Evolutionary conservation across 2,797 vertebrate species (phyloP).

Genomic region (Gymnothorax reevesii): DNA sequence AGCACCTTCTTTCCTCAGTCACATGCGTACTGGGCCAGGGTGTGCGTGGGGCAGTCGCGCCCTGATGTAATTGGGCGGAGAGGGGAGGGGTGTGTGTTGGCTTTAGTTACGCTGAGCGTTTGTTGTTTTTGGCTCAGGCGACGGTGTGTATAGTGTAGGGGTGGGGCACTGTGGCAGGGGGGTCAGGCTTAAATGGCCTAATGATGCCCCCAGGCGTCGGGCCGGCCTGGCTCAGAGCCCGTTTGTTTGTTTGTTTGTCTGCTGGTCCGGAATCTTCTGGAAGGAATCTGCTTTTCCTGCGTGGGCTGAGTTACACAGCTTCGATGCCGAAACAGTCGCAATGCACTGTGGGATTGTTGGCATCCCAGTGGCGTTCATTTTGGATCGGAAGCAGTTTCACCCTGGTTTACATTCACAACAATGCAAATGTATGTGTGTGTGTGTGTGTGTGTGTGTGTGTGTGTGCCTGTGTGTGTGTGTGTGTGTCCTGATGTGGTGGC

Average conservation of each 20-base stretch:
- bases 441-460: conserved; percentile 36
- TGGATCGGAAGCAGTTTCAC: neutral
- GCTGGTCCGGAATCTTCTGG: conserved; percentile 56
- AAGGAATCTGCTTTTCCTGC: conserved; percentile 41
- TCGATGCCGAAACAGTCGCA: neutral
- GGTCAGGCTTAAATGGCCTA: conserved; percentile 70
- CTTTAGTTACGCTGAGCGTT: conserved; percentile 26
- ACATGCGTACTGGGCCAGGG: neutral
- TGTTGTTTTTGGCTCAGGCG: conserved; percentile 23
- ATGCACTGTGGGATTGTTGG: neutral
- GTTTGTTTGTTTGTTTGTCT: conserved; percentile 67
- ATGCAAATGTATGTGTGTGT: conserved; percentile 18
- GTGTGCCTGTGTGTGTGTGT: conserved; percentile 25
- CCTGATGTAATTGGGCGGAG: conserved; percentile 27
- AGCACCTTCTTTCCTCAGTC: conserved; percentile 8
- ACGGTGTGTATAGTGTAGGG: conserved; percentile 28
- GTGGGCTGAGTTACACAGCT: neutral
- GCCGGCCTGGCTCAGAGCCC: conserved; percentile 42
- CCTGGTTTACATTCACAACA: neutral
- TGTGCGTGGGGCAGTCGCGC: conserved; percentile 10
- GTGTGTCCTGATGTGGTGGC: conserved; percentile 69
- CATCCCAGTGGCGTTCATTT: neutral
- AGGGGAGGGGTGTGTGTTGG: neutral
- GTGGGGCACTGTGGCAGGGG: conserved; percentile 43
- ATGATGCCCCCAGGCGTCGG: conserved; percentile 68